These are phyloP conservation scores for Elephantulus edwardii DNA, from an alignment of 2,113 vertebrate genomes.

Conservation along the genomic window DNA sequence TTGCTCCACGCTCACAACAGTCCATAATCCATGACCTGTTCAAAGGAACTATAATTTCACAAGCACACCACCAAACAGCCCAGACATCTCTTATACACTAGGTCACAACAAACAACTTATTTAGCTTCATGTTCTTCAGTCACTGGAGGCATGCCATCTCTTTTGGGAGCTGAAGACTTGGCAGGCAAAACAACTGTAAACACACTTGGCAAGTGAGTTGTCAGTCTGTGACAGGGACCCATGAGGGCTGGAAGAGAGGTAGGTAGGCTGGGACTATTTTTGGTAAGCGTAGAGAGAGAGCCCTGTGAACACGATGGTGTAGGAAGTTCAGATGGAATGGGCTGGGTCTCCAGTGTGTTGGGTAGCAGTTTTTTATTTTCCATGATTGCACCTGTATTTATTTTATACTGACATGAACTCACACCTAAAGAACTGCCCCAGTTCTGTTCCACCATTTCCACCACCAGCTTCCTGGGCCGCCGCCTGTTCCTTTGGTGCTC, in stretches of 20 bases:
- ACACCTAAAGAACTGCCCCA: neutral
- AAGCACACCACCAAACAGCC: neutral
- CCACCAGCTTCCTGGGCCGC: neutral
- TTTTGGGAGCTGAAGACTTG: neutral
- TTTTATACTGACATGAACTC: neutral
- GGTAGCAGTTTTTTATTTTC: neutral
- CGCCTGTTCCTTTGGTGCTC: neutral
- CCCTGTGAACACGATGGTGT: neutral
- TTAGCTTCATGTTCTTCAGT: neutral
- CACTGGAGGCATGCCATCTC: neutral
- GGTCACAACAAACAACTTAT: slow-evolving; percentile 9
- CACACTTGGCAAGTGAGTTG: neutral
- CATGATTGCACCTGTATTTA: neutral
- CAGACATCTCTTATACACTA: neutral
- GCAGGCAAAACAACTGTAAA: neutral
- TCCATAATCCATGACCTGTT: too few relatives aligned
- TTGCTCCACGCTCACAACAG: neutral
- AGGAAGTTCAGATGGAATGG: neutral
- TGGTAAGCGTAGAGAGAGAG: neutral
- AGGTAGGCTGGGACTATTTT: neutral
- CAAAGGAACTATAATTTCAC: neutral
- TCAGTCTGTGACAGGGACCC: neutral
- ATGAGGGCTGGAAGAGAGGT: neutral
- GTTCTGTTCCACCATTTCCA: neutral
- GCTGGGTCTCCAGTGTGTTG: neutral